Base-by-base conservation (phyloP, 2,113 vertebrate genomes). In the Ardeotis arabs region DNA sequence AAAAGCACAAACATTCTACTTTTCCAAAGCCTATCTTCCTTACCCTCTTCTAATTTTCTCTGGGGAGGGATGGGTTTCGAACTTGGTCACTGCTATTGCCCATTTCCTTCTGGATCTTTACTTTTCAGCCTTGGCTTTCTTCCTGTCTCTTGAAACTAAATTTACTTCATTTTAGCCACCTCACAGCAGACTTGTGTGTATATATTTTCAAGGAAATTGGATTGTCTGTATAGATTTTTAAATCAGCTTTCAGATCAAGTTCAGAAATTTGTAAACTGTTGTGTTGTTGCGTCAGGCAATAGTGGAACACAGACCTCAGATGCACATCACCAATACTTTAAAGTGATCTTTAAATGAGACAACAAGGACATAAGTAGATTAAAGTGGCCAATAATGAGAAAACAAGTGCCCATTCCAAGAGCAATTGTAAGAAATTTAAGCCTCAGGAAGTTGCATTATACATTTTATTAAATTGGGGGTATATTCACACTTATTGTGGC, bases 381-480 rank as follows among this genome's bases (percentile, higher is more conserved):
- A 99, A 98, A 98, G 98, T 98, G 97, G 95, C 98, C 98, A 98
- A 97, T 99, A 99, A 99, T 99, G 98, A 98, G 98, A 98, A 99
- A 99, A 99, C 99, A 99, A 98, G 97, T 98, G 97, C 97, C 96
- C 98, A 98, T 98, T 98, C 97, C 97, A 99, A 98, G 98, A 98
- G 98, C 97, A 99, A 98, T 98, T 98, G 97, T 94, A 98, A 99
- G 99, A 99, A 99, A 99, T 99, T 98, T 98, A 99, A 99, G 98
- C 99, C 98, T 98, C 98, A 98, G 98, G 98, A 99, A 99, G 98
- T 98, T 99, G 98, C 98, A 99, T 99, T 99, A 99, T 98, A 98
- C 98, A 97, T 98, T 98, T 99, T 98, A 99, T 99, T 99, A 98
- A 99, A 99, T 99, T 99, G 99, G 98, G 98, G 97, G 98, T 98